Conservation (phyloP, 2,888 invertebrate genomes). For the Fragum whitleyi region DNA sequence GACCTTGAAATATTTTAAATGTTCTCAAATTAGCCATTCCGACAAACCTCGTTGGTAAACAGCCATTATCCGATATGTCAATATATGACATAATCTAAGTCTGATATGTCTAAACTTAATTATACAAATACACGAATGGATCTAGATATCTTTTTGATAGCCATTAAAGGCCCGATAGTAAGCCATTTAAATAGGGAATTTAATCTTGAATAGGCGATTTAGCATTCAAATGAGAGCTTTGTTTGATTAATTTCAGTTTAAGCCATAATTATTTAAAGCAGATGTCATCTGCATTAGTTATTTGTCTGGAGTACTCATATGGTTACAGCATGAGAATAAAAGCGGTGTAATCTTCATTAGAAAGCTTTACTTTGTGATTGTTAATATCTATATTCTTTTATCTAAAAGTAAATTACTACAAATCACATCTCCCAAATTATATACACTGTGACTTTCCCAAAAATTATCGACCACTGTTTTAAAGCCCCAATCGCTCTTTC, state of each 20-base stretch:
- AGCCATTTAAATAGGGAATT: not conserved
- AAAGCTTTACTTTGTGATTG: too few relatives aligned
- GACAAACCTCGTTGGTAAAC: not conserved
- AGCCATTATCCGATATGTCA: not conserved
- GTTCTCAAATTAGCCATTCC: not conserved
- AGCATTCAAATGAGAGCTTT: not conserved
- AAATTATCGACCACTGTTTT: too few relatives aligned
- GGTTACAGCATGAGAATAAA: too few relatives aligned
- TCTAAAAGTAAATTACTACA: too few relatives aligned
- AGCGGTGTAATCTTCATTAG: too few relatives aligned
- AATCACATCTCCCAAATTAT: too few relatives aligned
- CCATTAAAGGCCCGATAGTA: not conserved
- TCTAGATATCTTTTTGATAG: conserved; percentile 1
- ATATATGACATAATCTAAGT: not conserved
- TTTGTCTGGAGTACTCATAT: too few relatives aligned
- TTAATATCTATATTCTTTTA: too few relatives aligned
- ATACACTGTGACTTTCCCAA: too few relatives aligned
- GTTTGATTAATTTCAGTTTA: not conserved
- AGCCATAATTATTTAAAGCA: not conserved
- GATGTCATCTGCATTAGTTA: not conserved
- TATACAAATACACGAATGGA: not conserved
- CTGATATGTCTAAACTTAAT: not conserved
- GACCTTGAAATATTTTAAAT: too few relatives aligned
- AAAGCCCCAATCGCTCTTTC: too few relatives aligned
- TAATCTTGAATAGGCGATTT: not conserved